These are phyloP conservation scores for Rotaria socialis DNA, from an alignment of 2,888 invertebrate genomes.

Conservation along the genomic window DNA sequence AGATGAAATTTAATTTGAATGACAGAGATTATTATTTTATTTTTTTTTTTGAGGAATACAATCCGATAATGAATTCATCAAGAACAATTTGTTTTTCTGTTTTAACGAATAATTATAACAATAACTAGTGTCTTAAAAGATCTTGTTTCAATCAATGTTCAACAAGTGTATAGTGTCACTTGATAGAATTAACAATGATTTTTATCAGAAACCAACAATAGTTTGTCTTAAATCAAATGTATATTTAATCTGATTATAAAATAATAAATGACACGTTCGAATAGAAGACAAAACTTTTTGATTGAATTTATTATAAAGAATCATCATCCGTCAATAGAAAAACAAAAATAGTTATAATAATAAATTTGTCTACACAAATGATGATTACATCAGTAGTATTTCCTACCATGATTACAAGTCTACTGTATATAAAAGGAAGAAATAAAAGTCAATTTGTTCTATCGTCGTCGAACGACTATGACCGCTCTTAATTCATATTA, in stretches of 20 bases:
- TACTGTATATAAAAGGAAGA: not conserved
- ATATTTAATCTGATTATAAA: not conserved
- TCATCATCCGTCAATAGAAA: constrained; percentile 11
- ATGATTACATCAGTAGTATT: not conserved
- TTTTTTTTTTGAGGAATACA: not conserved
- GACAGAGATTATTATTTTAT: not conserved
- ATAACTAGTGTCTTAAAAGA: not conserved
- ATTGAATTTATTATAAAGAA: not conserved
- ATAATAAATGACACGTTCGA: not conserved
- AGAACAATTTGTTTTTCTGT: not conserved
- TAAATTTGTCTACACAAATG: not conserved
- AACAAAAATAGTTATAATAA: not conserved
- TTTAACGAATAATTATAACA: not conserved
- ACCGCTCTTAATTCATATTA: not conserved
- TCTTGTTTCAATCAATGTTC: not conserved
- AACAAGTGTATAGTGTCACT: not conserved
- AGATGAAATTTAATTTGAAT: not conserved
- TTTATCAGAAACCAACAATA: not conserved
- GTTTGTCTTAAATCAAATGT: not conserved
- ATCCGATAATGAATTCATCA: not conserved
- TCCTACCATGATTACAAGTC: not conserved
- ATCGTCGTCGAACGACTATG: not conserved
- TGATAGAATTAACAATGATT: not conserved
- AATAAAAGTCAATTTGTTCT: constrained; percentile 10
- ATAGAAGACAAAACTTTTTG: not conserved